Conservation (phyloP, 2,113 vertebrate species). For the Semnornis frantzii region DNA sequence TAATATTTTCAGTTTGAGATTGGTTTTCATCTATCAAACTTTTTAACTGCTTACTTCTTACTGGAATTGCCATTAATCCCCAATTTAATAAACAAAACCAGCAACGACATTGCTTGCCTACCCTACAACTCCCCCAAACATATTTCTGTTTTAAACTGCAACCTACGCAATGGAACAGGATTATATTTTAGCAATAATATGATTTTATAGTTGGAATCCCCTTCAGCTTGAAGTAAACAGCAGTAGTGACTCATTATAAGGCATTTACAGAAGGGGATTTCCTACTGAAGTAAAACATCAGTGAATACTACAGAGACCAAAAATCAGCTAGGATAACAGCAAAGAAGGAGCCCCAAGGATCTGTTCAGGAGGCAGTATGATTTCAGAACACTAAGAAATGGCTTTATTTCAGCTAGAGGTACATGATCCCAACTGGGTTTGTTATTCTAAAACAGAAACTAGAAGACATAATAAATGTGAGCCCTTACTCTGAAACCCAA, state of each 20-base stretch:
- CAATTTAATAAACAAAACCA: neutral
- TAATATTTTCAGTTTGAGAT: conserved; percentile 2
- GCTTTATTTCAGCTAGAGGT: neutral
- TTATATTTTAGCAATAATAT: conserved; percentile 34
- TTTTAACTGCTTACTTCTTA: neutral
- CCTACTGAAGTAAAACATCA: conserved; percentile 21
- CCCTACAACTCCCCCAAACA: neutral
- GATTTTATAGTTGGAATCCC: conserved; percentile 31
- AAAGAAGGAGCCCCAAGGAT: neutral
- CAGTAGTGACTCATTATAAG: conserved; percentile 52
- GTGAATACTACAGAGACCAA: neutral
- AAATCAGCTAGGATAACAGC: neutral
- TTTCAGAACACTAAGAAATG: neutral
- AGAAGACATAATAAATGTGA: neutral
- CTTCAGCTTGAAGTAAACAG: conserved; percentile 39
- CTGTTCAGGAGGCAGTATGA: neutral
- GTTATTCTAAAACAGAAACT: neutral
- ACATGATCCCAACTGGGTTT: neutral
- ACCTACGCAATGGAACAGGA: conserved; percentile 47
- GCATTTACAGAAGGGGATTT: conserved; percentile 43
- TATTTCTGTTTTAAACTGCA: neutral
- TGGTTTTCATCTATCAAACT: neutral
- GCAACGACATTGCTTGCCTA: neutral
- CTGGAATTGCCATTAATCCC: neutral
- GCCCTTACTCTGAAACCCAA: neutral